Percentiles rank a stretch among this genome's conserved stretches.
phyloP scores from a whole-genome alignment of 2,888 invertebrate genomes.

The Harpalus rufipes region DNA sequence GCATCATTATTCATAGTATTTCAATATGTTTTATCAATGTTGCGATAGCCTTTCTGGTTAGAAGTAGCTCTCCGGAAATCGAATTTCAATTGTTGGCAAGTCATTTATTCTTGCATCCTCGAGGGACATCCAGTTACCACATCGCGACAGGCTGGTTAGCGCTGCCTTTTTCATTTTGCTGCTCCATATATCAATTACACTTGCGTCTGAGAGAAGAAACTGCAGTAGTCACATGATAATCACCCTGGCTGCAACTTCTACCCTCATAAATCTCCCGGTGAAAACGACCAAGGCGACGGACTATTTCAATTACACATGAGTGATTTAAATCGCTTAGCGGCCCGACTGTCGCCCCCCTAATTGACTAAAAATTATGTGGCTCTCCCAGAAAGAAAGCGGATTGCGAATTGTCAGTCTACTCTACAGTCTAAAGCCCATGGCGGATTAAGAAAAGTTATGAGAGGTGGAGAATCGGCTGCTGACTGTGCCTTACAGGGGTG shows the following conservation, averaged over 20 bases:
- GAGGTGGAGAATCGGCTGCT: background rate
- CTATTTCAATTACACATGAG: conserved; percentile 66
- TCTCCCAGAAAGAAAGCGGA: conserved; percentile 56
- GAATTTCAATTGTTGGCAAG: conserved; percentile 45
- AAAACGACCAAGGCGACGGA: conserved; percentile 45
- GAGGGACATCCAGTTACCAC: conserved; percentile 42
- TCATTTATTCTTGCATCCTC: conserved; percentile 55
- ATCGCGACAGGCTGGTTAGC: conserved; percentile 47
- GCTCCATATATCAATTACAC: conserved; percentile 57
- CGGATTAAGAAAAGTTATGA: conserved; percentile 47
- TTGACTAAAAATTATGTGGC: conserved; percentile 65
- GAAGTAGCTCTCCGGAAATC: conserved; percentile 24
- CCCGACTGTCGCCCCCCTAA: conserved; percentile 63
- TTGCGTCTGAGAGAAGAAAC: conserved; percentile 54
- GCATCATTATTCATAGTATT: conserved; percentile 5
- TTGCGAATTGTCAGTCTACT: background rate
- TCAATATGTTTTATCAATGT: background rate
- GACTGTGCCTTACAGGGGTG: conserved; percentile 39
- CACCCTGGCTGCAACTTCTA: conserved; percentile 59
- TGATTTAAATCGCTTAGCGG: conserved; percentile 65
- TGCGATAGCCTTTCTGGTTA: background rate
- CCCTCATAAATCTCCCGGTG: conserved; percentile 57
- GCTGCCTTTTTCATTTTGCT: conserved; percentile 48
- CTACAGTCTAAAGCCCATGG: conserved; percentile 3
- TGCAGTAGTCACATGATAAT: conserved; percentile 66